These are phyloP conservation scores for Sarotherodon lohbergeri DNA, from an alignment of 2,113 vertebrate genomes.

Conservation along the genomic window DNA sequence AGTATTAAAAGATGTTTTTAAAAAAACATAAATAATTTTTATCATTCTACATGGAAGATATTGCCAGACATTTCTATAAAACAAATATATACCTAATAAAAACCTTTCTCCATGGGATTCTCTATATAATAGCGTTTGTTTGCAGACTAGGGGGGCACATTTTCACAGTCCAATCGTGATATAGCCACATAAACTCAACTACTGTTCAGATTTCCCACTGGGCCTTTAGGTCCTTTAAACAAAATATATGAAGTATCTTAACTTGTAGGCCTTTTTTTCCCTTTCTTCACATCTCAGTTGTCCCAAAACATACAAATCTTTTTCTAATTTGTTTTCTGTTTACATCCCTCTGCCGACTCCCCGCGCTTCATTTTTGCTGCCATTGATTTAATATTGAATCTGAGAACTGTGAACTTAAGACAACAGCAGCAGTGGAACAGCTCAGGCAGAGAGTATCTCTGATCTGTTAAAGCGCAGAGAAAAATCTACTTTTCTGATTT, in stretches of 20 bases:
- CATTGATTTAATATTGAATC: slow-evolving; percentile 9
- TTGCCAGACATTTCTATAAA: not conserved
- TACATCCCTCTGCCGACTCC: not conserved
- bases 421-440: not conserved
- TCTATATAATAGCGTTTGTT: not conserved
- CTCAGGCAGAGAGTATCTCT: not conserved
- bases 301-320: not conserved
- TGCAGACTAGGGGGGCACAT: not conserved
- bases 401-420: not conserved
- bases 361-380: not conserved
- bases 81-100: not conserved
- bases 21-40: not conserved
- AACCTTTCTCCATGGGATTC: not conserved
- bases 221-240: not conserved
- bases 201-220: not conserved
- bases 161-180: not conserved
- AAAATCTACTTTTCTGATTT: not conserved
- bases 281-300: not conserved
- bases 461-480: not conserved
- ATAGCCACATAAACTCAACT: not conserved
- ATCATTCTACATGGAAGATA: fast-evolving
- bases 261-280: not conserved
- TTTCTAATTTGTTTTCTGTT: not conserved
- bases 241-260: not conserved
- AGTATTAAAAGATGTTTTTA: not conserved